A percentile compares a stretch with the other conserved stretches of the same genome.
Evolutionary conservation across 1,140 invertebrate species (phyloP).

Genomic region (Trissolcus basalis): DNA sequence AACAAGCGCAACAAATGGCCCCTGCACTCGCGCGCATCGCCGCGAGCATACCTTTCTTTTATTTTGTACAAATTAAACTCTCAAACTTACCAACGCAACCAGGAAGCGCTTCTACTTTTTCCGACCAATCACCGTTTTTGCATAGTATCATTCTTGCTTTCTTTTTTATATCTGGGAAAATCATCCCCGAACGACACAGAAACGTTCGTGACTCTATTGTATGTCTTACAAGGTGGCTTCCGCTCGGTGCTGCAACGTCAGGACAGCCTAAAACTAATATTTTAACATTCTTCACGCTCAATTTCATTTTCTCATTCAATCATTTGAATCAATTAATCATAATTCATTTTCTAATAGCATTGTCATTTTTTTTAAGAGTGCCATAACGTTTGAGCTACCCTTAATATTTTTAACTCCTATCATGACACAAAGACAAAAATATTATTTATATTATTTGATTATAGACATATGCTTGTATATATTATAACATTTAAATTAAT

Average conservation of each 20-base stretch:
- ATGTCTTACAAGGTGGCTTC: slow-evolving; percentile 67
- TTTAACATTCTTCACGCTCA: too few species aligned
- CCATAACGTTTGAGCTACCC: too few species aligned
- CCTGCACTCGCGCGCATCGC: not conserved
- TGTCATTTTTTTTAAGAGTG: too few species aligned
- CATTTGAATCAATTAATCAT: too few species aligned
- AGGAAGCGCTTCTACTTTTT: slow-evolving; percentile 65
- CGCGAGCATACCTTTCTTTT: too few species aligned
- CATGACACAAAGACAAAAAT: too few species aligned
- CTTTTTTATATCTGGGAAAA: slow-evolving; percentile 69
- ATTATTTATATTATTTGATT: too few species aligned
- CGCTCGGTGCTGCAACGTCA: slow-evolving; percentile 64
- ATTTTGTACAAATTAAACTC: not conserved
- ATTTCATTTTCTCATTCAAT: too few species aligned
- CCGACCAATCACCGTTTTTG: slow-evolving; percentile 68
- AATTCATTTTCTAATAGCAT: too few species aligned
- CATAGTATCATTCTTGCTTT: slow-evolving; percentile 67
- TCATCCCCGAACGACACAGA: slow-evolving; percentile 64
- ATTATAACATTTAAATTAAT: too few species aligned
- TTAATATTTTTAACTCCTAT: too few species aligned
- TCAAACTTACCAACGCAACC: slow-evolving; percentile 65
- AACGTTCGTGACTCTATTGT: slow-evolving; percentile 69
- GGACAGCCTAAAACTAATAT: slow-evolving; percentile 69
- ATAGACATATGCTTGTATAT: too few species aligned
- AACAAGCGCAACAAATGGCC: slow-evolving; percentile 11